Conservation (phyloP, 2,113 vertebrate species). For the Myotis yumanensis region DNA sequence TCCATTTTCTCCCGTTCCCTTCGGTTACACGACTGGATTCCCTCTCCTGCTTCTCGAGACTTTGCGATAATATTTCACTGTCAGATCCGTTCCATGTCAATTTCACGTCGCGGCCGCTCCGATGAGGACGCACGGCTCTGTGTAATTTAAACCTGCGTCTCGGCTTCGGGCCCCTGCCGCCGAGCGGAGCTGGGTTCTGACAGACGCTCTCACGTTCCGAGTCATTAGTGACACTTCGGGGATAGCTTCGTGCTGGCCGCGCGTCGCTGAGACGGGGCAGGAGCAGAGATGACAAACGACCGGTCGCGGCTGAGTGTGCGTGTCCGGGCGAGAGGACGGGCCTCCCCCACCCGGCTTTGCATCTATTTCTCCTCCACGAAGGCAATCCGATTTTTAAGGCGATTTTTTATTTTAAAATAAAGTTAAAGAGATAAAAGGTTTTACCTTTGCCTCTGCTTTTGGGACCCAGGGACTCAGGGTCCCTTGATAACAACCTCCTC, state of each 20-base stretch:
- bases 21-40: not conserved
- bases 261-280: not conserved
- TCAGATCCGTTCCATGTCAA: conserved; percentile 31
- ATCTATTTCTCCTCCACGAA: not conserved
- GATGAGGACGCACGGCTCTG: conserved; percentile 43
- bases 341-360: not conserved
- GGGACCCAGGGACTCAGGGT: not conserved
- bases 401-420: not conserved
- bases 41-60: conserved; percentile 10
- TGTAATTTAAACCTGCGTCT: conserved; percentile 39
- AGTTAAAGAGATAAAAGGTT: not conserved
- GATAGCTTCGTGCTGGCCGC: not conserved
- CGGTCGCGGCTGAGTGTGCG: not conserved
- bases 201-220: not conserved
- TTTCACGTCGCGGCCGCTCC: conserved; percentile 15
- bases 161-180: no score
- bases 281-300: not conserved
- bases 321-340: fast-evolving
- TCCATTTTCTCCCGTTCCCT: not conserved
- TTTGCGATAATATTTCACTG: conserved; percentile 52
- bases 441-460: not conserved
- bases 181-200: conserved; percentile 18
- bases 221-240: conserved; percentile 31
- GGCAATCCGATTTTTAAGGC: not conserved
- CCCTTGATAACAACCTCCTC: not conserved